Evolutionary conservation across 2,113 vertebrate genomes (phyloP), one percentile per base, ranked within the genome.

Genomic region (Conger conger): DNA sequence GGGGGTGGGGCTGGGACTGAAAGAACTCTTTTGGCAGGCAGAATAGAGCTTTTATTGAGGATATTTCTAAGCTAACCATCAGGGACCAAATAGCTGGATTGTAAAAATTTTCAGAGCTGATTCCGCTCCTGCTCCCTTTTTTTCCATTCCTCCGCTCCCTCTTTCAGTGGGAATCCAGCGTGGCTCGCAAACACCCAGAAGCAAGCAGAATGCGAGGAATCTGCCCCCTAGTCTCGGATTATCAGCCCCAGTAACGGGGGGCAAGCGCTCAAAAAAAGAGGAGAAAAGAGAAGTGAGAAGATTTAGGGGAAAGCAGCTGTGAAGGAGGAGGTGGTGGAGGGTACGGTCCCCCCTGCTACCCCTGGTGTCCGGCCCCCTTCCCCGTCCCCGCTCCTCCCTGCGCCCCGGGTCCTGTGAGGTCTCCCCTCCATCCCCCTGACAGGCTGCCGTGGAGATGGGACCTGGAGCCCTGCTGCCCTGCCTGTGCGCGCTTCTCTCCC

Each of bases 31-130:
- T 96, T 96, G 95, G 95, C 94, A 95, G 90, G 92, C 94, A 94
- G 94, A 94, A 96, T 96, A 96, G 95, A 95, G 95, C 93, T 95
- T 96, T 96, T 95, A 96, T 96, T 96, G 94, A 96, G 93, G 92
- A 95, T 94, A 95, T 95, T 95, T 95, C 94, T 94, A 93, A 93
- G 93, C 93, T 93, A 93, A 94, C 93, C 94, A 95, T 96, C 93
- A 95, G 94, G 94, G 94, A 95, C 93, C 92, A 94, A 95, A 93
- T 94, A 92, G 91, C 93, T 93, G 94, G 94, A 94, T 95, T 95
- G 93, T 95, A 92, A 85, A 89, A 84, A 90, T 91, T 92, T 92
- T 87, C 90, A 91, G 90, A 90, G 90, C 91, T 89, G 91, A 93
- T 93, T 92, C 91, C 91, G 92, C 89, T 91, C 89, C 89, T 91